Evolutionary conservation across 2,113 vertebrate genomes (phyloP).

Genomic region (Prolemur simus): DNA sequence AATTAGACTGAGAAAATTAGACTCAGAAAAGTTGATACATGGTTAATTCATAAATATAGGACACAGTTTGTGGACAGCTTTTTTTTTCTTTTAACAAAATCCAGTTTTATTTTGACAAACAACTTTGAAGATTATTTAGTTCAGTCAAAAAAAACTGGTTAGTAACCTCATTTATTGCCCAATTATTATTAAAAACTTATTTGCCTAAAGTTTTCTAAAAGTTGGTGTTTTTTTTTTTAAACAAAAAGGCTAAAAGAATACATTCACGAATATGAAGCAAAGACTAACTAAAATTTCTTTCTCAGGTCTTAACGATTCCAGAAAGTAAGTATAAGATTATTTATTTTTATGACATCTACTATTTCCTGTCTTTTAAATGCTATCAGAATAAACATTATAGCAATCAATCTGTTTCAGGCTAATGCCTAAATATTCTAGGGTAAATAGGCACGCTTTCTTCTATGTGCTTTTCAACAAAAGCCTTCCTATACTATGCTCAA

Average conservation of each 20-base stretch:
- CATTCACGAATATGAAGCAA: not conserved
- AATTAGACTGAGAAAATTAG: slow-evolving; percentile 28
- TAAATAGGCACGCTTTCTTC: slow-evolving; percentile 43
- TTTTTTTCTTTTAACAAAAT: slow-evolving; percentile 19
- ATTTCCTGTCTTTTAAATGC: slow-evolving; percentile 43
- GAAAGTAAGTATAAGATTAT: slow-evolving; percentile 23
- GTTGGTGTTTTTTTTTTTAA: not conserved
- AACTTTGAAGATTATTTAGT: slow-evolving; percentile 5
- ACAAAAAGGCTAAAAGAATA: not conserved
- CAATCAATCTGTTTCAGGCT: slow-evolving; percentile 42
- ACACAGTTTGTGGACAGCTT: not conserved
- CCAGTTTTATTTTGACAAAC: not conserved
- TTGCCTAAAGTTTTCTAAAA: too few species aligned
- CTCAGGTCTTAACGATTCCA: slow-evolving; percentile 29
- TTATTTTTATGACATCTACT: slow-evolving; percentile 51
- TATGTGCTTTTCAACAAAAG: slow-evolving; percentile 64
- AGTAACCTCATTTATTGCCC: too few species aligned
- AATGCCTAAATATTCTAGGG: slow-evolving; percentile 41
- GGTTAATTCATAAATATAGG: slow-evolving; percentile 11
- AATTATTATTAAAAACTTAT: too few species aligned
- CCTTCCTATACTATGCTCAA: slow-evolving; percentile 40
- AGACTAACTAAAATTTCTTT: not conserved
- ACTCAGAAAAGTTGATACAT: not conserved
- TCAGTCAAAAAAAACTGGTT: not conserved
- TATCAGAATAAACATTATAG: slow-evolving; percentile 61